These are phyloP conservation scores for Pseudomyrmex concolor DNA, from an alignment of 1,140 invertebrate genomes.

Conservation along the genomic window DNA sequence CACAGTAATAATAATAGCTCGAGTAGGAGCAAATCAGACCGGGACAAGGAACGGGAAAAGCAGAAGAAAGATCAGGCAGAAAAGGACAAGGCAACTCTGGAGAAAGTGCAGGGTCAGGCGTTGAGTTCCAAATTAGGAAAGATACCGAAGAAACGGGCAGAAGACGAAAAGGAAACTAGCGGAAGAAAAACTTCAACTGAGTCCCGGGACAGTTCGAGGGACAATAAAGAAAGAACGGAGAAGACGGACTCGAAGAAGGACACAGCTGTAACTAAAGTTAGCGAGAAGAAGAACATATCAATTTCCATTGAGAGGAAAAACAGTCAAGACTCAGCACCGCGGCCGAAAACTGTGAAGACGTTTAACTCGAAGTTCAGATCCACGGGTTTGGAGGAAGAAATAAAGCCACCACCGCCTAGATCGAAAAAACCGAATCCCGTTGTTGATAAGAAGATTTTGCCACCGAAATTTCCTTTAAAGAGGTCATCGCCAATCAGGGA, in stretches of 20 bases:
- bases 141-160: conserved; percentile 89
- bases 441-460: conserved; percentile 86
- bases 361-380: conserved; percentile 95
- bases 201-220: conserved; percentile 79
- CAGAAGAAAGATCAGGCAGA: conserved; percentile 86
- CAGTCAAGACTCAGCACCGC: conserved; percentile 85
- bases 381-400: conserved; percentile 93
- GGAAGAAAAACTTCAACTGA: conserved; percentile 77
- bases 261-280: conserved; percentile 57
- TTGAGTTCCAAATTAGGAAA: conserved; percentile 89
- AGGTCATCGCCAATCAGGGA: conserved; percentile 88
- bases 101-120: conserved; percentile 88
- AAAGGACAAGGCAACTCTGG: conserved; percentile 89
- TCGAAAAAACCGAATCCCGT: conserved; percentile 80
- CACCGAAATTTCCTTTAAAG: conserved; percentile 86
- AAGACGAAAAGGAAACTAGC: conserved; percentile 81
- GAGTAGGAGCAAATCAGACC: conserved; percentile 78
- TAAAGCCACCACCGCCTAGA: conserved; percentile 90
- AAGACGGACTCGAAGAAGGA: conserved; percentile 79
- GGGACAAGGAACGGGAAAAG: conserved; percentile 84
- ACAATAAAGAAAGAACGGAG: conserved; percentile 80
- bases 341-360: conserved; percentile 94
- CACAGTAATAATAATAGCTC: conserved; percentile 83
- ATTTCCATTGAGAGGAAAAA: conserved; percentile 92
- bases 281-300: conserved; percentile 89